Conservation (phyloP, 2,888 invertebrate genomes). For the Cephus pygmeus region DNA sequence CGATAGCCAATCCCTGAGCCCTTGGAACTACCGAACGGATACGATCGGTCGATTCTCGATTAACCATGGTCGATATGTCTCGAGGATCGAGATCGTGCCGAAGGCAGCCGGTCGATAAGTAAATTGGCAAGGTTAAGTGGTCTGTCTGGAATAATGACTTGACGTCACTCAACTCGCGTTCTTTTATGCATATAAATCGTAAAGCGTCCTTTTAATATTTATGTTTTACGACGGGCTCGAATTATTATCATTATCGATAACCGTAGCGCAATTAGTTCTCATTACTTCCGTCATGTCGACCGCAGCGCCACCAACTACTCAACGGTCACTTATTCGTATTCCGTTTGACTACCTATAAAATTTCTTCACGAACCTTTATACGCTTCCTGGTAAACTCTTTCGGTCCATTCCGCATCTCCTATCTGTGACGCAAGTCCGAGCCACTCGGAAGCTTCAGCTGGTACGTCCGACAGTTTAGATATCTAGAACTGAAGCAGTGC, state of each 20-base stretch:
- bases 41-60: neutral
- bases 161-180: neutral
- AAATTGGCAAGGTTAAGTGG: neutral
- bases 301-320: neutral
- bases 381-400: neutral
- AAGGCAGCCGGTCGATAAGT: neutral
- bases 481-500: neutral
- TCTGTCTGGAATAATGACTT: neutral
- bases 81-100: neutral
- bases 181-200: neutral
- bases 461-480: neutral
- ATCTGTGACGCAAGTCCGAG: neutral
- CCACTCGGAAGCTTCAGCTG: neutral
- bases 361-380: neutral
- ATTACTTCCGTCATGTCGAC: neutral
- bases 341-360: too few species aligned
- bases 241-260: neutral
- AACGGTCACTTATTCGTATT: neutral
- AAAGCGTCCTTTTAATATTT: neutral
- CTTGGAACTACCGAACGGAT: neutral
- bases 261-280: neutral
- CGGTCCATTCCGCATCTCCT: neutral
- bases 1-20: too few species aligned
- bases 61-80: neutral
- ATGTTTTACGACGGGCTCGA: neutral